These are phyloP conservation scores for Episyrphus balteatus DNA, from an alignment of 1,140 invertebrate genomes.

Conservation along the genomic window DNA sequence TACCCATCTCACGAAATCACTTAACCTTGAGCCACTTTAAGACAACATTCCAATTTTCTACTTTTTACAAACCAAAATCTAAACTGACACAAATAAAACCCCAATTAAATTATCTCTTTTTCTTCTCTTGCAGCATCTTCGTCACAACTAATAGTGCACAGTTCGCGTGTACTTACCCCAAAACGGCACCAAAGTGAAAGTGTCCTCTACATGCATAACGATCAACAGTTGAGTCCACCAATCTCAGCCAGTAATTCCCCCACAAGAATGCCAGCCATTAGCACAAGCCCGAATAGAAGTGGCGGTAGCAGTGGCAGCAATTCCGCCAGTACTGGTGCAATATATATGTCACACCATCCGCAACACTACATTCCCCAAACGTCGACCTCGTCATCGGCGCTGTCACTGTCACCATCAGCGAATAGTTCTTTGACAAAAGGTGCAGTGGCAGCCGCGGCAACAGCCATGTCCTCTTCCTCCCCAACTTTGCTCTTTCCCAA, in stretches of 20 bases:
- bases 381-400: not conserved
- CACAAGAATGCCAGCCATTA: not conserved
- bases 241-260: not conserved
- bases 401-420: no score
- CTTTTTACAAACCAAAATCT: not conserved
- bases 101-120: slow-evolving; percentile 1
- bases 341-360: not conserved
- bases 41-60: not conserved
- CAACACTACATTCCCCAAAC: not conserved
- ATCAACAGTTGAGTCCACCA: slow-evolving; percentile 5
- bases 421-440: slow-evolving; percentile 6
- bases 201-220: slow-evolving; percentile 53
- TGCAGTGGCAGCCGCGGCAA: slow-evolving; percentile 21
- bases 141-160: slow-evolving; percentile 62
- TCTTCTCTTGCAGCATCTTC: slow-evolving; percentile 21
- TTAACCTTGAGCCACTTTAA: no score
- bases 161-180: slow-evolving; percentile 65
- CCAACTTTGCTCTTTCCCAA: no score
- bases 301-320: not conserved
- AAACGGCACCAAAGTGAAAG: slow-evolving; percentile 72
- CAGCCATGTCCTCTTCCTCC: not conserved
- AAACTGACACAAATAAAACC: not conserved
- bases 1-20: no score
- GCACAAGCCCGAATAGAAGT: not conserved
- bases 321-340: not conserved